Evolutionary conservation across 1,140 invertebrate genomes (phyloP).

Genomic region (Pseudomyrmex cubaensis): DNA sequence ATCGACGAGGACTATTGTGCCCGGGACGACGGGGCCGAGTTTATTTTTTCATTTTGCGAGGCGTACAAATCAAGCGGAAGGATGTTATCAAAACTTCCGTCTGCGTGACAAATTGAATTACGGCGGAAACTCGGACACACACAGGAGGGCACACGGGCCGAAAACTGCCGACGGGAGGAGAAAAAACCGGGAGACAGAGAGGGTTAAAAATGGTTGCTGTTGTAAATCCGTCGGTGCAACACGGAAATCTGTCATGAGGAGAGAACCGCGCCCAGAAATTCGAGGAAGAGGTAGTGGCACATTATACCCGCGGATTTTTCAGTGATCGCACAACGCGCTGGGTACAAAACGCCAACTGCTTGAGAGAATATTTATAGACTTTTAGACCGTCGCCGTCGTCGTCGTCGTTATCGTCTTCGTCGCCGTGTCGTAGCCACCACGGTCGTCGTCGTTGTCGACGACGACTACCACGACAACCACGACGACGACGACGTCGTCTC

Average conservation of each 20-base stretch:
- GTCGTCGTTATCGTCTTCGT: constrained; percentile 53
- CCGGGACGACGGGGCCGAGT: constrained; percentile 23
- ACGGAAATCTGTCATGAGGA: constrained; percentile 65
- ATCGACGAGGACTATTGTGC: constrained; percentile 59
- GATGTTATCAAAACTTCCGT: constrained; percentile 77
- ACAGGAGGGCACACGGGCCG: constrained; percentile 53
- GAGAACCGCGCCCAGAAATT: constrained; percentile 31
- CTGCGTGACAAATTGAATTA: constrained; percentile 76
- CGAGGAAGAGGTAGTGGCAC: background rate
- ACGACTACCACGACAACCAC: constrained; percentile 17
- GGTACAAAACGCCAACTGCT: constrained; percentile 53
- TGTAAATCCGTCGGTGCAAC: constrained; percentile 63
- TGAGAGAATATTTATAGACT: constrained; percentile 62
- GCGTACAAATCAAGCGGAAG: constrained; percentile 75
- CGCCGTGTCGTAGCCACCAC: constrained; percentile 45
- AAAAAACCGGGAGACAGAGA: constrained; percentile 19
- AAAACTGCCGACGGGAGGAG: constrained; percentile 27
- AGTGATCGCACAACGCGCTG: constrained; percentile 35
- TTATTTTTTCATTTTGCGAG: constrained; percentile 60
- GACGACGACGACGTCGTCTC: constrained; percentile 61
- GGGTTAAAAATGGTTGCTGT: constrained; percentile 42
- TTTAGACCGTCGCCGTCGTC: constrained; percentile 27
- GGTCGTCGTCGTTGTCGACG: constrained; percentile 60
- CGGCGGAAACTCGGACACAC: constrained; percentile 63
- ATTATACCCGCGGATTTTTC: constrained; percentile 65